Conservation (phyloP, 2,113 vertebrate species). For the Ailuropoda melanoleuca region DNA sequence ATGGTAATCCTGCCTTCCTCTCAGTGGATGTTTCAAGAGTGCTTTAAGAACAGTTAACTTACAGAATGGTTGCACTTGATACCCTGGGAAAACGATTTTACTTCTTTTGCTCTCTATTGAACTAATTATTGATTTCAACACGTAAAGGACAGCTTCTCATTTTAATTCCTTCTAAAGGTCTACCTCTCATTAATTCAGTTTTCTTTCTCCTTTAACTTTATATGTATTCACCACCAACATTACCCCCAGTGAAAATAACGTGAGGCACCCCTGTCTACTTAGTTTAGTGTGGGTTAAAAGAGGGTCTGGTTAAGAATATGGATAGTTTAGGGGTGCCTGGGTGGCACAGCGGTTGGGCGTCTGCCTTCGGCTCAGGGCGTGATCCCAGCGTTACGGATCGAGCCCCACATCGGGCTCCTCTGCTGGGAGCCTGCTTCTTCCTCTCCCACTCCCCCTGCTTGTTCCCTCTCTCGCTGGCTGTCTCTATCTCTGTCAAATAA, state of each 20-base stretch:
- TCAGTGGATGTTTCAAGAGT: background rate
- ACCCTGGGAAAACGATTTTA: background rate
- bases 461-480: no score
- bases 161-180: background rate
- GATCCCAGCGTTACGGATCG: no score
- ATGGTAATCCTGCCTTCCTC: background rate
- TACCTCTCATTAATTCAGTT: background rate
- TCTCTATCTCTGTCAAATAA: no score
- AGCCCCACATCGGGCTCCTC: no score
- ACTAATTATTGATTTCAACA: constrained; percentile 24
- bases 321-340: no score
- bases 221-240: background rate
- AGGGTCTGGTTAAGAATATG: background rate
- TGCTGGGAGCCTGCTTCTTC: no score
- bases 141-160: background rate
- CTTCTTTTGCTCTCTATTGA: background rate
- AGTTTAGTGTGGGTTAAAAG: background rate
- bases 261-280: background rate
- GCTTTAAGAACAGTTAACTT: background rate
- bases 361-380: no score
- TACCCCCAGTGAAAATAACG: background rate
- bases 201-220: background rate
- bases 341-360: no score
- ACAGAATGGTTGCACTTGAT: background rate
- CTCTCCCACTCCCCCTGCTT: no score